Evolutionary conservation across 1,140 invertebrate species (phyloP).

Genomic region (Asobara japonica): DNA sequence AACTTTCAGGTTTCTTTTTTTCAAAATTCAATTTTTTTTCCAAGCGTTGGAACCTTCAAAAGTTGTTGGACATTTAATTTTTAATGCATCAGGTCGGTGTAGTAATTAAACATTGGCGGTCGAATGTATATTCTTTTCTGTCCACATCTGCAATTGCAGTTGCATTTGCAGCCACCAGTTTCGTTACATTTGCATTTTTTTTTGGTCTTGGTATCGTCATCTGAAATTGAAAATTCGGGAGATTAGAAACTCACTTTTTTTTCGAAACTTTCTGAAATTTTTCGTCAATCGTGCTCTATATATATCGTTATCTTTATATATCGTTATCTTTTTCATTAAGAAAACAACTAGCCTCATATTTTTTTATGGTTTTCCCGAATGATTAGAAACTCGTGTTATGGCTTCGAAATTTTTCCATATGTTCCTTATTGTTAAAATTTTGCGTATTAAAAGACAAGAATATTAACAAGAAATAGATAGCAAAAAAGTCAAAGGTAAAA

Average conservation of each 20-base stretch:
- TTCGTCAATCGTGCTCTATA: constrained; percentile 28
- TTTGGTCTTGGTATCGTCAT: constrained; percentile 25
- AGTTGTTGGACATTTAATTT: not conserved
- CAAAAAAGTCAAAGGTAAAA: too few relatives aligned
- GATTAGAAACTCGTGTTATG: too few relatives aligned
- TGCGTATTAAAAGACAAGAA: too few relatives aligned
- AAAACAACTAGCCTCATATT: too few relatives aligned
- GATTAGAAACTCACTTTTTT: too few relatives aligned
- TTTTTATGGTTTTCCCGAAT: too few relatives aligned
- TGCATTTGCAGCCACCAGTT: constrained; percentile 48
- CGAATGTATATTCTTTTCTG: constrained; percentile 48
- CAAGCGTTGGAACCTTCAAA: not conserved
- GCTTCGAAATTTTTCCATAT: too few relatives aligned
- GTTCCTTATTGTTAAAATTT: too few relatives aligned
- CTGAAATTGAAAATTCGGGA: constrained; percentile 29
- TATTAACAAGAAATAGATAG: too few relatives aligned
- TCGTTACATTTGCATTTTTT: constrained; percentile 45
- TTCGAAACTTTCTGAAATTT: not conserved
- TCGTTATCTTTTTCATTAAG: not conserved
- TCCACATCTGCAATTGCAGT: constrained; percentile 55
- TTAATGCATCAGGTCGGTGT: constrained; percentile 59
- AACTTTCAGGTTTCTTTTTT: too few relatives aligned
- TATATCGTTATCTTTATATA: not conserved
- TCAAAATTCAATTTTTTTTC: too few relatives aligned
- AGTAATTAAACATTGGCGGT: constrained; percentile 55